Conservation (phyloP, 2,113 vertebrate genomes). For the Pterocles gutturalis region DNA sequence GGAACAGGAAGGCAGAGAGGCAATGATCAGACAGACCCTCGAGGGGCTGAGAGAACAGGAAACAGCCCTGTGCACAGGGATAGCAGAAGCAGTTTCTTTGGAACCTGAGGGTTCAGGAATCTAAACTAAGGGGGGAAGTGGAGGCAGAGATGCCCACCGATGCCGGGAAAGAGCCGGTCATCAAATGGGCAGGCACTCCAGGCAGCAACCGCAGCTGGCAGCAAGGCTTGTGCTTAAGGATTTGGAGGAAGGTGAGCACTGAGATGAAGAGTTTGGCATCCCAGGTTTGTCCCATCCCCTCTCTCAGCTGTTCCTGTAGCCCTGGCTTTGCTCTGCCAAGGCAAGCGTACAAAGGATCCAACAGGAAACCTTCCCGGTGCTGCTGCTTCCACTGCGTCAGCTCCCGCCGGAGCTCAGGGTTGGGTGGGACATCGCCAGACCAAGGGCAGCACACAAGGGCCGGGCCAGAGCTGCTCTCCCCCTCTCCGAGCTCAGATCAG, state of each 20-base stretch:
- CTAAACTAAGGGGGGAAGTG: not conserved
- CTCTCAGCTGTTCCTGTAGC: not conserved
- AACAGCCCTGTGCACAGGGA: not conserved
- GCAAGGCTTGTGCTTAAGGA: accelerated
- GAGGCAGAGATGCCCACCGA: not conserved
- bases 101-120: not conserved
- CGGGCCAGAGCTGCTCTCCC: not conserved
- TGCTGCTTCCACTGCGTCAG: conserved; percentile 25
- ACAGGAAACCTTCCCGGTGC: conserved; percentile 17
- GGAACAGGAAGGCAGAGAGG: accelerated
- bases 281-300: accelerated
- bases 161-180: not conserved
- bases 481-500: accelerated
- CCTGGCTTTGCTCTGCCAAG: not conserved
- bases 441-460: not conserved
- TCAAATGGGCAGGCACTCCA: accelerated
- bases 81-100: accelerated
- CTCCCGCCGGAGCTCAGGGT: not conserved
- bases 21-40: accelerated
- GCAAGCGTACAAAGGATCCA: not conserved
- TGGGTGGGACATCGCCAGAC: not conserved
- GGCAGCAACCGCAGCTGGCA: not conserved
- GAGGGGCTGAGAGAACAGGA: not conserved
- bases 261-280: not conserved
- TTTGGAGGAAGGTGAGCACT: not conserved